Conservation (phyloP, 2,888 invertebrate genomes). For the Sialis lutaria region DNA sequence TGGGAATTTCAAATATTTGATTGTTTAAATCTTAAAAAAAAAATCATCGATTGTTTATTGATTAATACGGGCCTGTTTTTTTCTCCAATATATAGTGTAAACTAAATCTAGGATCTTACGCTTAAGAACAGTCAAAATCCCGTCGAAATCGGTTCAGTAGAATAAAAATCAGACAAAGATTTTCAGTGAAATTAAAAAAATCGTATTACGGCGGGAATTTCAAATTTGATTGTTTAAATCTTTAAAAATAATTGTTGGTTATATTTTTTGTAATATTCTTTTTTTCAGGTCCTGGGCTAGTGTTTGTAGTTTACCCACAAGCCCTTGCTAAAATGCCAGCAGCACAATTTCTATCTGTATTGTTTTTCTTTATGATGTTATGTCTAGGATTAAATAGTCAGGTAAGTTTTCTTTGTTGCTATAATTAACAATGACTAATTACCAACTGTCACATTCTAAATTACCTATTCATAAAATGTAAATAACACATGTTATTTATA, state of each 20-base stretch:
- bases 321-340: constrained; percentile 87
- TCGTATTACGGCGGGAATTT: too few species aligned
- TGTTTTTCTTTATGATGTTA: constrained; percentile 81
- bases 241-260: neutral
- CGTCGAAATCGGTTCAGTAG: too few species aligned
- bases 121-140: neutral
- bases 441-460: neutral
- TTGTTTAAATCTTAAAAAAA: too few species aligned
- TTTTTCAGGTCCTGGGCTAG: constrained; percentile 55
- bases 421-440: neutral
- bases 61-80: too few species aligned
- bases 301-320: constrained; percentile 84
- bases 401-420: constrained; percentile 26
- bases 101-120: too few species aligned
- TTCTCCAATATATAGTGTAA: too few species aligned
- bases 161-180: too few species aligned
- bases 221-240: neutral
- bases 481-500: neutral
- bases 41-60: too few species aligned
- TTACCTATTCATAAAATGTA: neutral
- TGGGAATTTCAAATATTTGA: too few species aligned
- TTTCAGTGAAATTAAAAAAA: too few species aligned
- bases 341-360: constrained; percentile 74
- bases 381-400: constrained; percentile 78
- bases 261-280: neutral